These are phyloP conservation scores for Pseudochirops corinnae DNA, from an alignment of 2,797 vertebrate genomes.

Conservation along the genomic window DNA sequence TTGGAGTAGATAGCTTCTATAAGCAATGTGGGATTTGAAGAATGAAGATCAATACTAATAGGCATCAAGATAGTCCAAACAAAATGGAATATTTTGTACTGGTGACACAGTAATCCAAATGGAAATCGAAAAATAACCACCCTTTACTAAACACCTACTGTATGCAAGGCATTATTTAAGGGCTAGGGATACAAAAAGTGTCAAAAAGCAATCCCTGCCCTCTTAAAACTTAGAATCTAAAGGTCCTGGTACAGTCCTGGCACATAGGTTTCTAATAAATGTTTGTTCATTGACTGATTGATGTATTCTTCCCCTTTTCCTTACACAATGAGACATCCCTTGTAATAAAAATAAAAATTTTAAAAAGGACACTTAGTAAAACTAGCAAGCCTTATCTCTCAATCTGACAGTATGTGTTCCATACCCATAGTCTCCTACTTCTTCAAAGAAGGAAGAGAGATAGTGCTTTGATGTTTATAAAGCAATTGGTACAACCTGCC, in stretches of 20 bases:
- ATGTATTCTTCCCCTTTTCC: background rate
- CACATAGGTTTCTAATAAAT: background rate
- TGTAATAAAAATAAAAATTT: background rate
- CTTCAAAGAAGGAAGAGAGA: background rate
- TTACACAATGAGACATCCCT: background rate
- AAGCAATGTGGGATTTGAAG: background rate
- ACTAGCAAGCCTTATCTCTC: background rate
- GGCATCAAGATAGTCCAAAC: background rate
- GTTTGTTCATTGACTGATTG: background rate
- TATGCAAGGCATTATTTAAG: background rate
- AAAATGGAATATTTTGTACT: background rate
- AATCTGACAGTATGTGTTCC: background rate
- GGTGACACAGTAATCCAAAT: background rate
- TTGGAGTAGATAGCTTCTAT: background rate
- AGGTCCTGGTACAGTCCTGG: background rate
- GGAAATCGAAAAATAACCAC: background rate
- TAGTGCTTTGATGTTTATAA: background rate
- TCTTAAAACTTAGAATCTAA: background rate
- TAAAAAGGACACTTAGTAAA: background rate
- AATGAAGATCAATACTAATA: background rate
- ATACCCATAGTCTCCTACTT: background rate
- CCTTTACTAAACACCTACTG: background rate
- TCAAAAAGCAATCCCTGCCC: background rate
- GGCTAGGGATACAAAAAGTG: background rate
- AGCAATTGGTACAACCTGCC: background rate